Evolutionary conservation across 1,140 invertebrate species (phyloP).

Genomic region (Drosophila dunni): DNA sequence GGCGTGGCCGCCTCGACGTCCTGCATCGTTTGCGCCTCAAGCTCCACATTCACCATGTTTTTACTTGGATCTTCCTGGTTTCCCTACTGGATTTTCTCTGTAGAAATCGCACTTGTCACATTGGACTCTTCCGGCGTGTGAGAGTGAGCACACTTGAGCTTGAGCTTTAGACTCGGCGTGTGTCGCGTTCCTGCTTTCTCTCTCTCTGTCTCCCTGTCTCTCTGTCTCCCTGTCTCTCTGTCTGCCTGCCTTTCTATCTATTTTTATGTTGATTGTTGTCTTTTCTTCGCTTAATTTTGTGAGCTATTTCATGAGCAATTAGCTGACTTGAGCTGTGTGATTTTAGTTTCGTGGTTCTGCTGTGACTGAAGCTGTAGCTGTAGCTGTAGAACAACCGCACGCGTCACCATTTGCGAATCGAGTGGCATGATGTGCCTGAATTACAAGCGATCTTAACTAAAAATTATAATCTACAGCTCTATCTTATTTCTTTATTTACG

Average conservation of each 20-base stretch:
- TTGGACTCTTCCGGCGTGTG: conserved; percentile 48
- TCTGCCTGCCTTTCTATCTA: background rate
- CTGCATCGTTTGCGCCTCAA: conserved; percentile 37
- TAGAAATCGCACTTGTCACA: conserved; percentile 29
- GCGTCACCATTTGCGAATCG: conserved; percentile 49
- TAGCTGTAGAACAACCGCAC: conserved; percentile 55
- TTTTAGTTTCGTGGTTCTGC: background rate
- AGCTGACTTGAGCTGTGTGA: conserved; percentile 25
- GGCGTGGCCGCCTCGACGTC: conserved; percentile 29
- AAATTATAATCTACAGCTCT: background rate
- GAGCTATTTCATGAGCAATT: conserved; percentile 55
- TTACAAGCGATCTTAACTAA: conserved; percentile 63
- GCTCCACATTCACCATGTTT: conserved; percentile 53
- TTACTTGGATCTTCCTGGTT: background rate
- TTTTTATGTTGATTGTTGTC: conserved; percentile 13
- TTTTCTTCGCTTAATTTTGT: conserved; percentile 61
- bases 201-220: conserved; percentile 1
- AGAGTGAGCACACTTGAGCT: conserved; percentile 18
- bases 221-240: background rate
- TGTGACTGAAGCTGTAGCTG: conserved; percentile 3
- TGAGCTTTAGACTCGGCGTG: conserved; percentile 1
- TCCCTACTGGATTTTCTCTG: background rate
- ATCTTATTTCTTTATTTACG: no score
- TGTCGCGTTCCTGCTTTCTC: background rate
- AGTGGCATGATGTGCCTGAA: conserved; percentile 65